Conservation (phyloP, 2,113 vertebrate genomes). For the Onychorhynchus coronatus region DNA sequence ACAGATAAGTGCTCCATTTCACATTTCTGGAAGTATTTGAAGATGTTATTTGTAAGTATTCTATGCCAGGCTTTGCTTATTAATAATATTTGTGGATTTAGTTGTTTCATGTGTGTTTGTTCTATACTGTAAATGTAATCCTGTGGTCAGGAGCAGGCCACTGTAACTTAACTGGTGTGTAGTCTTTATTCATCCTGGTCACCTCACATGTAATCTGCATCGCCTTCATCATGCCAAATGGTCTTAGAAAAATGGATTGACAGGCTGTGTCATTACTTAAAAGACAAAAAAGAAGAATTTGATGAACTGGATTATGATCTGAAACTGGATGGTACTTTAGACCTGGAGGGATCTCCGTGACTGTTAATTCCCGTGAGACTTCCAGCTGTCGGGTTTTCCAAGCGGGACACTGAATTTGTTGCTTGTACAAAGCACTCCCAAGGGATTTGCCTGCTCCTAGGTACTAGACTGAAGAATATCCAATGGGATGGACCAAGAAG, state of each 20-base stretch:
- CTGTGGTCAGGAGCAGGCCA: background rate
- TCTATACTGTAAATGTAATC: slow-evolving; percentile 20
- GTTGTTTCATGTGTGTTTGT: slow-evolving; percentile 26
- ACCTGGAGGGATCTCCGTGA: background rate
- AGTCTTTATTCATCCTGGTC: background rate
- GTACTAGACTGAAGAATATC: slow-evolving; percentile 32
- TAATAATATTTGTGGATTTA: slow-evolving; percentile 22
- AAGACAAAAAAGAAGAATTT: background rate
- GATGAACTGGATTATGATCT: background rate
- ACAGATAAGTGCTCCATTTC: slow-evolving; percentile 47
- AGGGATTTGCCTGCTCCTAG: background rate
- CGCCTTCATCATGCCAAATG: background rate
- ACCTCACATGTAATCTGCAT: slow-evolving; percentile 5
- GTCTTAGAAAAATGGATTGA: background rate
- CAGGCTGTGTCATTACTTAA: background rate
- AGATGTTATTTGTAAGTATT: slow-evolving; percentile 29
- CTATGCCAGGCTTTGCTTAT: background rate
- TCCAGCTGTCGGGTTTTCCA: background rate
- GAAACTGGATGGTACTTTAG: slow-evolving; percentile 15
- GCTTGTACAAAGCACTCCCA: background rate
- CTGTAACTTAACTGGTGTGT: background rate
- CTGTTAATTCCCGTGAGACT: background rate
- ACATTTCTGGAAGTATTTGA: slow-evolving; percentile 21
- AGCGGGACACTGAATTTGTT: rapidly evolving
- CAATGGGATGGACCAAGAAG: slow-evolving; percentile 10